Evolutionary conservation across 2,113 vertebrate species (phyloP), one percentile per base, ranked within the genome.

Genomic region (Scytalopus superciliaris): DNA sequence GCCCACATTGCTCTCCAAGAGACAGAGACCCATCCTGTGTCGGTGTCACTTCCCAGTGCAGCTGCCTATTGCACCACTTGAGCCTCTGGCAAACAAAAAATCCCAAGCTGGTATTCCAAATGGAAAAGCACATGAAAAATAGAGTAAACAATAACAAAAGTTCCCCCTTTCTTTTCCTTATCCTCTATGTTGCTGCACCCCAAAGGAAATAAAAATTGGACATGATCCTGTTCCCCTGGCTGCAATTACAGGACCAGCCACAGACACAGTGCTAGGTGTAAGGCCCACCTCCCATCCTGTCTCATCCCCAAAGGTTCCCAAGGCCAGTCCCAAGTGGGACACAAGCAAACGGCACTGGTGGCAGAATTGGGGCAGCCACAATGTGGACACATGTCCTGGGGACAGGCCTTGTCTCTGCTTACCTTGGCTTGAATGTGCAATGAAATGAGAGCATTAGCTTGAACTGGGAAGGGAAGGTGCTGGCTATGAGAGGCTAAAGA

Each of bases 21-120:
- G 44, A 33, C 78, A 59, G 39, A 66, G 10, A 63, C 6, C 7
- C 35, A 50, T 23, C 18, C 69, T 42, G 10, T 14, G 18, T 8
- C 0, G 0, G 4, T 1, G 3, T 7, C 0, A 0, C 24, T 67
- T 57, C 57, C 47, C n/a, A 33, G 31, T 0, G 12, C 62, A 35
- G 49, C 50, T 2, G 3, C n/a, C n/a, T 45, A 14, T 30, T 53
- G 78, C 28, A 21, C 10, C 27, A 16, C 33, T 39, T 25, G 33
- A 14, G 23, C 7, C 8, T 44, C 57, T 28, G 49, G 50, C 12
- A 75, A 67, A 56, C 30, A 23, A 62, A 81, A 64, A 47, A 17
- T 37, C 6, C 28, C 1, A 1, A 37, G 5, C 2, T 45, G 18
- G 24, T 42, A 12, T 75, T 81, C n/a, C 27, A 78, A 24, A 22